phyloP scores from a whole-genome alignment of 2,113 vertebrate genomes.

The Monopterus albus region DNA sequence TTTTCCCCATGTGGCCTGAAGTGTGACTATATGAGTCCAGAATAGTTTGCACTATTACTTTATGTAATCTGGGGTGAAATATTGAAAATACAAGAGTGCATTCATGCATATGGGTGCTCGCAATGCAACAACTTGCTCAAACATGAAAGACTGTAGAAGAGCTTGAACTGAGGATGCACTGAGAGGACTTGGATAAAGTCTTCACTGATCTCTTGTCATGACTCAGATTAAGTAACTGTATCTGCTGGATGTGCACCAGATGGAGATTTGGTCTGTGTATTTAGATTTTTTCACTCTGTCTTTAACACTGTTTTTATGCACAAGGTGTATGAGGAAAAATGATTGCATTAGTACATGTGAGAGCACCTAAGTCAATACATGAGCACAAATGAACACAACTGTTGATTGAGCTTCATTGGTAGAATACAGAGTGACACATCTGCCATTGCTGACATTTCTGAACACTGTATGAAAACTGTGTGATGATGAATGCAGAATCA shows the following conservation, averaged over 20 bases:
- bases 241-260: neutral
- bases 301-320: neutral
- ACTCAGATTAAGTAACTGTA: neutral
- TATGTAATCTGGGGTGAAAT: constrained; percentile 62
- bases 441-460: constrained; percentile 8
- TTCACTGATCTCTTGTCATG: constrained; percentile 28
- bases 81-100: constrained; percentile 68
- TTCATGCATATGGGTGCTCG: constrained; percentile 62
- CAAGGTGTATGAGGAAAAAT: neutral
- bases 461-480: neutral
- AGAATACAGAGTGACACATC: constrained; percentile 11
- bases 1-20: constrained; percentile 34
- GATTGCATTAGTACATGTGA: no score
- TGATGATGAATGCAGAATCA: constrained; percentile 1
- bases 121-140: constrained; percentile 55
- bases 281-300: neutral
- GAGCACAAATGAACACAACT: no score
- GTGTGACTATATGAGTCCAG: constrained; percentile 18
- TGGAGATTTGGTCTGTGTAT: neutral
- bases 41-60: constrained; percentile 46
- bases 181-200: constrained; percentile 19
- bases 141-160: constrained; percentile 43
- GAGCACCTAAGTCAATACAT: constrained; percentile 21
- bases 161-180: constrained; percentile 26
- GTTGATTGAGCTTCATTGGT: constrained; percentile 7